A percentile compares a stretch with the other conserved stretches of the same genome.
phyloP scores from a whole-genome alignment of 1,140 invertebrate species.

The Drosophila dunni region DNA sequence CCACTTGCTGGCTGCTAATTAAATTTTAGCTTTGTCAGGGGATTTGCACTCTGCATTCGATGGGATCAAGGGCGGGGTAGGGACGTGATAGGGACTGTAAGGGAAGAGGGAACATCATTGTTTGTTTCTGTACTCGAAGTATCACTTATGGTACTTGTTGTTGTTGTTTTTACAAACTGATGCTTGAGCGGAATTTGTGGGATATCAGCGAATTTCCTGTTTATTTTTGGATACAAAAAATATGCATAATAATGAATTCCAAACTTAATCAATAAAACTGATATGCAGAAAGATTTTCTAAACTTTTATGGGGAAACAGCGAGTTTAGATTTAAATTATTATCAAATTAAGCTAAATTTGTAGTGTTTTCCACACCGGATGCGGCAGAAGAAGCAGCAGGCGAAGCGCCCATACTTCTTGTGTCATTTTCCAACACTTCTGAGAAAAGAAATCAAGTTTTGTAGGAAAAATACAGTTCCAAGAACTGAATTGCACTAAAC shows the following conservation, averaged over 20 bases:
- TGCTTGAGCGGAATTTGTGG: slow-evolving; percentile 35
- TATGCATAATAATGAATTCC: not conserved
- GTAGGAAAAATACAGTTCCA: not conserved
- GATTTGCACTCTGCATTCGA: slow-evolving; percentile 60
- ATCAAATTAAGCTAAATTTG: too few species aligned
- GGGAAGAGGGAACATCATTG: slow-evolving; percentile 5
- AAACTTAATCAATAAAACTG: not conserved
- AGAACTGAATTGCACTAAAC: not conserved
- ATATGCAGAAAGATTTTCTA: too few species aligned
- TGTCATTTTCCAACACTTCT: not conserved
- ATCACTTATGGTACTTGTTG: slow-evolving; percentile 8
- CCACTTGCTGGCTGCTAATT: slow-evolving; percentile 81
- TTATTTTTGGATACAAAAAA: not conserved
- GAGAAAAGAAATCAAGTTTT: not conserved
- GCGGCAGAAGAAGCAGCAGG: too few species aligned
- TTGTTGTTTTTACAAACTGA: slow-evolving; percentile 24
- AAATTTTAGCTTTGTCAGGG: slow-evolving; percentile 82
- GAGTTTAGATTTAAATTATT: too few species aligned
- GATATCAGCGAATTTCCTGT: slow-evolving; percentile 10
- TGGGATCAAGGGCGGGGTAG: too few species aligned
- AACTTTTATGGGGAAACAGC: too few species aligned
- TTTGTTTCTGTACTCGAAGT: slow-evolving; percentile 16
- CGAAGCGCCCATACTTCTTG: not conserved
- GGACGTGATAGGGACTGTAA: not conserved
- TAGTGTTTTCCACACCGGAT: too few species aligned